These are phyloP conservation scores for Lethenteron camtschaticum DNA, from an alignment of 2,113 vertebrate genomes.

Conservation along the genomic window DNA sequence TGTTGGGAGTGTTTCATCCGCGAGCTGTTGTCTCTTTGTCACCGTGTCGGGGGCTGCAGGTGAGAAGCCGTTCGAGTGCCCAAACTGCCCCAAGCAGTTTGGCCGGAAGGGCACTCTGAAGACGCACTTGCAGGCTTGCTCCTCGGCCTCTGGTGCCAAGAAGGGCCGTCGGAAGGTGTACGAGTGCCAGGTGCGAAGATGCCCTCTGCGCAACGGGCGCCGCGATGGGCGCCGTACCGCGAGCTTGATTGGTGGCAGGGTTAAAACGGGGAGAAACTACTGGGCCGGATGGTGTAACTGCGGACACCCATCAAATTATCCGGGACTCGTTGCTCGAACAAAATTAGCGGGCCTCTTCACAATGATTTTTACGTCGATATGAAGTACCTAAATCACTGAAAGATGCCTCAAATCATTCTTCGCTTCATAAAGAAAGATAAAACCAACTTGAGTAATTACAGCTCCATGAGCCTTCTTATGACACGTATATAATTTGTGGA, in stretches of 20 bases:
- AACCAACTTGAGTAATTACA: too few species aligned
- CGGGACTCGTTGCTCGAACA: background rate
- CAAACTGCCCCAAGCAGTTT: slow-evolving; percentile 85
- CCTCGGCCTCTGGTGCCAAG: slow-evolving; percentile 78
- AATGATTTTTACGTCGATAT: background rate
- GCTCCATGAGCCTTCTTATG: too few species aligned
- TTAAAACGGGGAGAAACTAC: background rate
- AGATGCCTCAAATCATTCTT: too few species aligned
- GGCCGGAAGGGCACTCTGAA: slow-evolving; percentile 89
- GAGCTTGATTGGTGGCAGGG: background rate
- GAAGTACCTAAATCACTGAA: too few species aligned
- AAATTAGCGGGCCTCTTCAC: background rate
- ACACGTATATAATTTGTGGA: too few species aligned
- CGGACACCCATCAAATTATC: background rate
- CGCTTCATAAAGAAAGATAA: too few species aligned
- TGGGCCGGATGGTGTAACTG: too few species aligned
- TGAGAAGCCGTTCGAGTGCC: slow-evolving; percentile 93
- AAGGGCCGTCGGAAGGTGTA: slow-evolving; percentile 95
- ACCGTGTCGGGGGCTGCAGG: slow-evolving; percentile 26
- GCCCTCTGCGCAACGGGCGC: background rate
- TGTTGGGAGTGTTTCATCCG: background rate
- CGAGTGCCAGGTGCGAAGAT: slow-evolving; percentile 71
- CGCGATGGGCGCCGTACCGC: background rate
- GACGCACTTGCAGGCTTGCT: slow-evolving; percentile 84
- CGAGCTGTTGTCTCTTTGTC: background rate